A percentile compares a stretch with the other conserved stretches of the same genome.
These are phyloP conservation scores for Meteorus cinctellus DNA, from an alignment of 2,888 invertebrate species.

Conservation along the genomic window DNA sequence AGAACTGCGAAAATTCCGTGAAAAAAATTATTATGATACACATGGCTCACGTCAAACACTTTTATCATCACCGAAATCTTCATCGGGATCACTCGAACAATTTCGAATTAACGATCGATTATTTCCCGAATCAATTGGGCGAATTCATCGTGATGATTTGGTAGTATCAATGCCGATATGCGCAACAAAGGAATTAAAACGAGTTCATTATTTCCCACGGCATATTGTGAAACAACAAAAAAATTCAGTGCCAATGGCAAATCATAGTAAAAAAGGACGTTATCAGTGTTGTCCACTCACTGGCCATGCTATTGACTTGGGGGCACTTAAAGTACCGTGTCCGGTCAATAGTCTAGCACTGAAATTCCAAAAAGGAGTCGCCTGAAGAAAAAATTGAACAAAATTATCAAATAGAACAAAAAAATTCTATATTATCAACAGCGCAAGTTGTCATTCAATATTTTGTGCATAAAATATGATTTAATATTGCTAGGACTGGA, in stretches of 20 bases:
- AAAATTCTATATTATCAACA: too few species aligned
- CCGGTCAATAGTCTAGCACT: slow-evolving; percentile 62
- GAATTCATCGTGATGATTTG: slow-evolving; percentile 55
- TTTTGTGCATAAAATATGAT: neutral
- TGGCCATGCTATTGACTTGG: slow-evolving; percentile 65
- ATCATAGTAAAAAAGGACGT: slow-evolving; percentile 51
- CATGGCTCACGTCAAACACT: slow-evolving; percentile 73
- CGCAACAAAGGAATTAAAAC: slow-evolving; percentile 58
- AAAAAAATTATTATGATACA: slow-evolving; percentile 79
- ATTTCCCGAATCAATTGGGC: slow-evolving; percentile 75
- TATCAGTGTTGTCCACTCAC: slow-evolving; percentile 60
- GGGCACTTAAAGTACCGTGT: slow-evolving; percentile 55
- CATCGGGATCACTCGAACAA: slow-evolving; percentile 76
- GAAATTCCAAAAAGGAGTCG: slow-evolving; percentile 58
- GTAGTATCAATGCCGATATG: slow-evolving; percentile 62
- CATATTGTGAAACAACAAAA: slow-evolving; percentile 61
- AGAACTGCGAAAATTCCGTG: slow-evolving; percentile 74
- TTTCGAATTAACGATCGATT: slow-evolving; percentile 77
- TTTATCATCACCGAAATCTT: slow-evolving; percentile 55
- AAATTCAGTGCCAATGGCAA: neutral
- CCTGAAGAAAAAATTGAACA: slow-evolving; percentile 38
- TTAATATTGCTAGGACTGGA: too few species aligned
- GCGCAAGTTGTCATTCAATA: neutral
- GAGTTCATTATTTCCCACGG: slow-evolving; percentile 66
- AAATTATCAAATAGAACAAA: neutral